Base-by-base conservation (phyloP, 2,797 vertebrate species). In the Cynopterus sphinx region DNA sequence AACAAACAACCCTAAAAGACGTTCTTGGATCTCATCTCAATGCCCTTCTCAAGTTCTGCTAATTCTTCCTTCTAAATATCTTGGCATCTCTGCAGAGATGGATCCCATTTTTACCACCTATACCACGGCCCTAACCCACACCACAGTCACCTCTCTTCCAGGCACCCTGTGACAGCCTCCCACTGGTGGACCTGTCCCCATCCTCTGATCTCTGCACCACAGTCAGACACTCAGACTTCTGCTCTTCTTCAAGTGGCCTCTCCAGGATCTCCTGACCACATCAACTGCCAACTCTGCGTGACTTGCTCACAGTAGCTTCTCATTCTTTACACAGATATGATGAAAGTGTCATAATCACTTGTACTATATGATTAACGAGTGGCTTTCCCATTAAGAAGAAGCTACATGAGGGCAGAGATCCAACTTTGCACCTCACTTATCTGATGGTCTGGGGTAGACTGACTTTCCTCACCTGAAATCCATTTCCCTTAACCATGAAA, bases 161-260 rank as follows among this genome's bases (percentile, higher is more conserved):
- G n/a, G 31, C 11, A 6, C 39, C 19, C 2, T 15, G 55, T 22
- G n/a, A 41, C 4, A 41, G 41, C 65, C 41, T n/a, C 26, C 49
- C 4, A 0, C 3, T 24, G 9, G 24, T 17, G 6, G 19, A 16
- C 9, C 6, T 31, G 10, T 26, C 31, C 6, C 2, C 49, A 28
- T 28, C 10, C 6, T 46, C 31, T 22, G n/a, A 43, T 28, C 19
- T 39, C 41, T 22, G 26, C 21, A 4, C 36, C 26, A 67, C 2
- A 26, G 17, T 17, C 67, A 74, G 31, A 33, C 3, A 22, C 36
- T 33, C 8, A 6, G 24, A 36, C n/a, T 26, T 81, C 51, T 36
- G 8, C 49, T 61, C 33, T 41, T 10, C 16, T 15, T 81, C 12
- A 68, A 16, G 26, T 10, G 3, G 6, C 15, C 82, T 73, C 74